These are phyloP conservation scores for Balanococcus diminutus DNA, from an alignment of 2,888 invertebrate genomes.

Conservation along the genomic window DNA sequence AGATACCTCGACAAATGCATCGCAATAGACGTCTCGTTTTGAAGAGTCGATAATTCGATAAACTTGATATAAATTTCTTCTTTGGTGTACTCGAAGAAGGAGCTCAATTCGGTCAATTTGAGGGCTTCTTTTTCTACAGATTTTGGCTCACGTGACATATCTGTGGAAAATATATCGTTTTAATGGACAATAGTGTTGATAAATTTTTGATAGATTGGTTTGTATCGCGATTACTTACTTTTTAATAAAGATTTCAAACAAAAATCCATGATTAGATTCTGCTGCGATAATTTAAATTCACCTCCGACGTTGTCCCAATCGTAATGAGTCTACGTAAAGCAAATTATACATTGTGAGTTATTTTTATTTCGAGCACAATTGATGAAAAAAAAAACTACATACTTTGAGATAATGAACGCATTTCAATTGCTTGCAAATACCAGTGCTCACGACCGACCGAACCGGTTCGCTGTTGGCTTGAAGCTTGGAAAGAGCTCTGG, in stretches of 20 bases:
- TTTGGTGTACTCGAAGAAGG: constrained; percentile 29
- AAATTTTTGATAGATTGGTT: too few relatives aligned
- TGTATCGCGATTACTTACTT: neutral
- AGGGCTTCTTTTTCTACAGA: constrained; percentile 34
- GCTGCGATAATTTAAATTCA: neutral
- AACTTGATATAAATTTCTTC: constrained; percentile 44
- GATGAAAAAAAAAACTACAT: neutral
- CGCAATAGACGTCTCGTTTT: neutral
- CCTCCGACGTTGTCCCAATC: neutral
- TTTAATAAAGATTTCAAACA: constrained; percentile 17
- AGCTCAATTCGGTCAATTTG: constrained; percentile 16
- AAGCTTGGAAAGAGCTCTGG: constrained; percentile 37
- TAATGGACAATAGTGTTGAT: too few relatives aligned
- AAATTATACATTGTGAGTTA: neutral
- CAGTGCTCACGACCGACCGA: neutral
- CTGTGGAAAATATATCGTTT: too few relatives aligned
- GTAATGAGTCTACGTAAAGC: constrained; percentile 8
- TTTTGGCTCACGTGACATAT: constrained; percentile 8
- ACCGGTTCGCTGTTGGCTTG: constrained; percentile 8
- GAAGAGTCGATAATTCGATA: neutral
- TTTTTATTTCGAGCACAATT: neutral
- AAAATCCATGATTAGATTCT: neutral
- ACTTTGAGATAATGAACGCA: constrained; percentile 47
- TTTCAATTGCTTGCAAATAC: constrained; percentile 42
- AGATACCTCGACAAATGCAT: constrained; percentile 20